Base-by-base conservation (phyloP, 37 sponge, comb jelly and placozoan species). In the Amphimedon queenslandica region DNA sequence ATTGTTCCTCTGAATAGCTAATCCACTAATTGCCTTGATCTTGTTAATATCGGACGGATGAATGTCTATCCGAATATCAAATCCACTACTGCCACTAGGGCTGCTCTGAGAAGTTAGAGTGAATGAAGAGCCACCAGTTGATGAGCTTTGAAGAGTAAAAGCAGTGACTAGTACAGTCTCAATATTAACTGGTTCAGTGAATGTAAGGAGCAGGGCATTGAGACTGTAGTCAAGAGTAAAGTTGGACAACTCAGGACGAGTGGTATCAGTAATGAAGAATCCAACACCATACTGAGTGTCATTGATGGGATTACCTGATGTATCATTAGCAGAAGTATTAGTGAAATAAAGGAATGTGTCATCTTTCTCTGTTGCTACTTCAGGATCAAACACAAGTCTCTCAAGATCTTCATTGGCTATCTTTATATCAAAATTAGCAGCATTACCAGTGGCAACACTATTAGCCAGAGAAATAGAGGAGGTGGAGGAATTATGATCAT, bases 171-270 rank as follows among this genome's bases (percentile, higher is more conserved):
- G 32, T 33, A 90, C 35, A 25, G 83, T 80, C 34, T 27, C 42
- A 30, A 55, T 55, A 66, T 81, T 65, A 0, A 88, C 86, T 20
- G 86, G 79, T 51, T 95, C 96, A 71, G 67, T 58, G 77, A 91
- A 95, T 20, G 79, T 81, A 47, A 95, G 66, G 0, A 34, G 47
- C 8, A 95, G 64, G 13, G 36, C 41, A 3, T 74, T 70, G 24
- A 41, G 61, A 28, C 77, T 79, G 30, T 81, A 80, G 69, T 91
- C 84, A 4, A 89, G 60, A 41, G 56, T 37, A 60, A 79, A 95
- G 53, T 36, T 66, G 1, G 24, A 35, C 2, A 95, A 71, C 0
- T 33, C 53, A 0, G 92, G 96, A 10, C 86, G 75, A 34, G 82
- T 79, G 20, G 65, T 78, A 63, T 95, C 96, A 42, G 77, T 64